Evolutionary conservation across 2,113 vertebrate species (phyloP), one percentile per base, ranked within the genome.

Genomic region (Hippocampus zosterae): DNA sequence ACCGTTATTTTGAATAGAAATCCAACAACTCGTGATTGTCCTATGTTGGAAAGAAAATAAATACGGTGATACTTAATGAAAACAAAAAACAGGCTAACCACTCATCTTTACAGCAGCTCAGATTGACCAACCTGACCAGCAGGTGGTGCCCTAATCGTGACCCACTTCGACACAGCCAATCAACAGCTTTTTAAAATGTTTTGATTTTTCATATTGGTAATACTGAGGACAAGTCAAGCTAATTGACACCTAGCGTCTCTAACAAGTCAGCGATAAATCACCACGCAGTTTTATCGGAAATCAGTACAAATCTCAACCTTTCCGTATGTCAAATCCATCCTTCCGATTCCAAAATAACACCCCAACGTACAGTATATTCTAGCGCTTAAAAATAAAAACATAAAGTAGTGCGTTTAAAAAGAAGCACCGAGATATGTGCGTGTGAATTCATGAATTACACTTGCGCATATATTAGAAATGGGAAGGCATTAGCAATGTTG

Each of bases 71-170:
- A 59, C 18, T 56, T 25, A 56, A 56, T 3, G 8, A 52, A 19
- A 52, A 21, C 29, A 13, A 52, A 52, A 21, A 52, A 52, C 50
- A 48, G 8, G 18, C 23, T 25, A 59, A 29, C 15, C 12, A 16
- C 15, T 59, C 15, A 29, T 5, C 27, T 3, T 29, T 18, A 18
- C 57, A 33, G 27, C 57, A 60, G 57, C 15, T 21, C 21, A 41
- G 9, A n/a, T 42, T 37, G 37, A 65, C n/a, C 13, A 11, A 71
- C 80, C 81, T 71, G 67, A 63, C 81, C 88, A 87, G 87, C 84
- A 88, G 87, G 83, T 70, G 84, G 83, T 42, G 85, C 71, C 67
- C 69, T 70, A 74, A 81, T 63, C 65, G 78, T 44, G 40, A 50
- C 4, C 40, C 64, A 18, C 40, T 42, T 21, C 40, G 16, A 37